Percentiles rank a stretch among this genome's conserved stretches.
These are phyloP conservation scores for Falcaria lacertinaria DNA, from an alignment of 2,888 invertebrate genomes.

Conservation along the genomic window DNA sequence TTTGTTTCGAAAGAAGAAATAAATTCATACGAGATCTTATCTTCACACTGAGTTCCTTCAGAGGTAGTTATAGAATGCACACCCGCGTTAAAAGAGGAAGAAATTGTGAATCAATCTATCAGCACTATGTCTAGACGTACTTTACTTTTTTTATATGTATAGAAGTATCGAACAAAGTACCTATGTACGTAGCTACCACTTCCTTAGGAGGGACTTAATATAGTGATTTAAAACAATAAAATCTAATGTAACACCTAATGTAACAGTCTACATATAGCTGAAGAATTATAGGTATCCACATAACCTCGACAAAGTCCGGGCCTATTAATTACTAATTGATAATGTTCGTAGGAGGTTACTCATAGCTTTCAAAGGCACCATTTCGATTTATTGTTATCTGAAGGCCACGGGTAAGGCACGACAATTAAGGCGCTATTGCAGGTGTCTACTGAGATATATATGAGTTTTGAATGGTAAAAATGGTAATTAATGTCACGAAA, in stretches of 20 bases:
- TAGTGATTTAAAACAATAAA: background rate
- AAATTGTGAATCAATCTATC: no score
- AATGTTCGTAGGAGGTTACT: conserved; percentile 27
- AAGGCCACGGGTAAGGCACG: conserved; percentile 24
- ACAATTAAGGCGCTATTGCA: conserved; percentile 20
- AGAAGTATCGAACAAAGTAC: no score
- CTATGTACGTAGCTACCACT: no score
- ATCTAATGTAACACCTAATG: background rate
- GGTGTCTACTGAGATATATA: conserved; percentile 18
- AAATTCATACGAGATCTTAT: no score
- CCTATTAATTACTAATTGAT: conserved; percentile 27
- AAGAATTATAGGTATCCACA: background rate
- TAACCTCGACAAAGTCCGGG: conserved; percentile 9
- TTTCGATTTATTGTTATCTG: conserved; percentile 35
- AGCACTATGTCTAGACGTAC: no score
- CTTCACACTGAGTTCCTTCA: no score
- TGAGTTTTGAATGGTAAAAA: conserved; percentile 26
- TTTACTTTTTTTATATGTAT: no score
- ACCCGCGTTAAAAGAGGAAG: no score
- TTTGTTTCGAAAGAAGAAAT: no score
- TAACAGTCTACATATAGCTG: background rate
- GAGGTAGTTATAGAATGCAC: no score
- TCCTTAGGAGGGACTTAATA: no score
- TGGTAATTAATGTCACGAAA: conserved; percentile 33
- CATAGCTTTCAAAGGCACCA: conserved; percentile 23